Evolutionary conservation across 37 sponge, comb jelly and placozoan genomes (phyloP).

Genomic region (Cliona cf. orientalis): DNA sequence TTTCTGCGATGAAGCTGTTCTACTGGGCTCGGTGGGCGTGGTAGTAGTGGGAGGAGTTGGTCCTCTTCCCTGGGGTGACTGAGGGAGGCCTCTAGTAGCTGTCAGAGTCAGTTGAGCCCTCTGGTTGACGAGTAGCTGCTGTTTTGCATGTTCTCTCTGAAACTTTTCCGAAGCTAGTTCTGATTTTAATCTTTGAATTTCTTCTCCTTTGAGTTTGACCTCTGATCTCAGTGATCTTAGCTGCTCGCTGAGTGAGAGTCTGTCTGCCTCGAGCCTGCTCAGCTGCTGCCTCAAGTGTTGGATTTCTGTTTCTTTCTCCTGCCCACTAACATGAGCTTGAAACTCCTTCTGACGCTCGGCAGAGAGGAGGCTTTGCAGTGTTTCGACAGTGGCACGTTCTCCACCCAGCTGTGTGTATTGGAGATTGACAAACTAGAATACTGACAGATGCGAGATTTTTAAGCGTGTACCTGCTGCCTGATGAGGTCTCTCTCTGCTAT

Average conservation of each 20-base stretch:
- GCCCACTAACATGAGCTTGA: slow-evolving; percentile 33
- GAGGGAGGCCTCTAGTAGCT: not conserved
- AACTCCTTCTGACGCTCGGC: slow-evolving; percentile 75
- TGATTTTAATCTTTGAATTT: slow-evolving; percentile 36
- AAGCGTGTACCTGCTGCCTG: slow-evolving; percentile 29
- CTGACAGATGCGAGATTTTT: not conserved
- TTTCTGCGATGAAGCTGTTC: slow-evolving; percentile 6
- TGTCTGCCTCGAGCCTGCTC: slow-evolving; percentile 60
- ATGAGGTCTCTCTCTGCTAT: slow-evolving; percentile 42
- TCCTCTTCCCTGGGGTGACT: not conserved
- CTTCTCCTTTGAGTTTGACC: slow-evolving; percentile 26
- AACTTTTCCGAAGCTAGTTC: slow-evolving; percentile 61
- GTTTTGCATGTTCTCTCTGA: slow-evolving; percentile 60
- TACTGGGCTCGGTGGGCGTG: not conserved
- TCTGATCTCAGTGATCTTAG: slow-evolving; percentile 25
- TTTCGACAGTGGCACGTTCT: slow-evolving; percentile 31
- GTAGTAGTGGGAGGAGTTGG: not conserved
- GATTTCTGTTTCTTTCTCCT: slow-evolving; percentile 65
- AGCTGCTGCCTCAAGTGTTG: slow-evolving; percentile 56
- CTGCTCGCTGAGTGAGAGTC: slow-evolving; percentile 51
- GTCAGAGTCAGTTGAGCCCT: not conserved
- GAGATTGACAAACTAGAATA: not conserved
- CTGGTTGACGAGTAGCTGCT: slow-evolving; percentile 25
- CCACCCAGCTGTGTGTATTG: slow-evolving; percentile 22
- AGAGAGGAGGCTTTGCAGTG: slow-evolving; percentile 63